Conservation (phyloP, 2,797 vertebrate species). For the Bradypodion ventrale region DNA sequence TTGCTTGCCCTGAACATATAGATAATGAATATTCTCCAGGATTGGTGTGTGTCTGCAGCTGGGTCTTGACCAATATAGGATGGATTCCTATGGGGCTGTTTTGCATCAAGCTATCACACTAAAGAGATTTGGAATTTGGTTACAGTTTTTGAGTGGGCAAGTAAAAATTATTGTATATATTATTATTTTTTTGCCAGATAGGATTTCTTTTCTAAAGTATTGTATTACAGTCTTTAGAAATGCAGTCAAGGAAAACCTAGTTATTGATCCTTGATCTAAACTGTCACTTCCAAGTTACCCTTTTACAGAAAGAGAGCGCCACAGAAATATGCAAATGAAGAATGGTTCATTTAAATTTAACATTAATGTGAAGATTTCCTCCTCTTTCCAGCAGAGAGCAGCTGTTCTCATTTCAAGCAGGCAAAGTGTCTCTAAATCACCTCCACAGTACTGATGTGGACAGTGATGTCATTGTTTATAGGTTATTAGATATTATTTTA, state of each 20-base stretch:
- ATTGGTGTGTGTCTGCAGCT: background rate
- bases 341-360: conserved; percentile 72
- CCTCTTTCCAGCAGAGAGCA: conserved; percentile 74
- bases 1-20: background rate
- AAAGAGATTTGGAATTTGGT: background rate
- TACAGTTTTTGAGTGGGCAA: background rate
- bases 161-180: background rate
- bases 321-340: conserved; percentile 66
- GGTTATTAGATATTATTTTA: conserved; percentile 56
- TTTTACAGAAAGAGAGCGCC: conserved; percentile 43
- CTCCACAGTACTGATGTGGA: conserved; percentile 49
- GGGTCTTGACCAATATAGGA: background rate
- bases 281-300: conserved; percentile 10
- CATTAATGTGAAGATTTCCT: conserved; percentile 74
- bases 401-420: conserved; percentile 64
- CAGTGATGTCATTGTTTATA: conserved; percentile 60
- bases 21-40: background rate
- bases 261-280: background rate
- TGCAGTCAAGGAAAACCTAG: background rate
- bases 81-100: background rate
- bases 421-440: conserved; percentile 63
- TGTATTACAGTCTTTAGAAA: conserved; percentile 8
- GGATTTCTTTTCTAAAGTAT: background rate
- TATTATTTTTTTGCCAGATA: background rate
- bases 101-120: background rate